Base-by-base conservation (phyloP, 1,140 invertebrate genomes). In the Pinna nobilis region DNA sequence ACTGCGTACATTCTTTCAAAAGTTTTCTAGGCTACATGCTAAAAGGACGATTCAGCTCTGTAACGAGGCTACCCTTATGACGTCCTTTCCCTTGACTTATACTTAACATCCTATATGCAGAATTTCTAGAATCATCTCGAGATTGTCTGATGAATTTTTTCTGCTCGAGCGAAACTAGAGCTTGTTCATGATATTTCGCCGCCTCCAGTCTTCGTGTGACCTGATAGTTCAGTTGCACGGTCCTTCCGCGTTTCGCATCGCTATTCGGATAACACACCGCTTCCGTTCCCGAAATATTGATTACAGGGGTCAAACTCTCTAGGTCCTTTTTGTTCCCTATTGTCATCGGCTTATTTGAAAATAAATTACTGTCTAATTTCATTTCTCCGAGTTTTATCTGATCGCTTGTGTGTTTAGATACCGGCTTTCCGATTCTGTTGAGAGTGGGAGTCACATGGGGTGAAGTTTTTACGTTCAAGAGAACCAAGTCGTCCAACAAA, bases 221-320 rank as follows among this genome's bases (percentile, higher is more conserved):
- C 9, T 39, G 49, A 57, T 65, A 69, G 7, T 69, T 60, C 15
- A 75, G 39, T 13, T 37, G 37, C n/a, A 75, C 66, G 23, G 51
- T 37, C n/a, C 73, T 50, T 15, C 73, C 73, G 15, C 63, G 51
- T 33, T 70, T 75, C 7, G 73, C 50, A 18, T 75, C 66, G 9
- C 60, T 68, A 23, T 75, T 75, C 0, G 73, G 73, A 25, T 75
- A 75, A 66, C 73, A 75, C 11, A 75, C 37, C 0, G 73, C 73
- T 41, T 75, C 73, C 37, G 41, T 69, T 60, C 73, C 73, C 15
- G 47, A 25, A 18, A 75, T 57, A 30, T 70, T 53, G 4, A 75
- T 75, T 1, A 75, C 50, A 30, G 50, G 67, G 11, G 44, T 55
- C 18, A 51, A 61, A 5, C 20, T 39, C 2, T 23, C 57, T 15